Base-by-base conservation (phyloP, 2,888 invertebrate genomes). In the Gisinianus flammeolus region DNA sequence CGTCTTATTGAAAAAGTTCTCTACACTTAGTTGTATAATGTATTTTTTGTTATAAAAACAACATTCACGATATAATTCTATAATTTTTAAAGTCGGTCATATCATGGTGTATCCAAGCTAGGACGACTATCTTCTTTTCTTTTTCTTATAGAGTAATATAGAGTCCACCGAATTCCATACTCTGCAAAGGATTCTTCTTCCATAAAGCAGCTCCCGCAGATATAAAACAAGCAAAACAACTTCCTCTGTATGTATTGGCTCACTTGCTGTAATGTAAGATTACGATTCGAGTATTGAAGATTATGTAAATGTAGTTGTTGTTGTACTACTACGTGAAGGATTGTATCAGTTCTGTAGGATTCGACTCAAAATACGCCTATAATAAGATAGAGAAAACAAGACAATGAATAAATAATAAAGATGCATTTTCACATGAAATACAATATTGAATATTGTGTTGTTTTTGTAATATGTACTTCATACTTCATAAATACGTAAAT, bases 231-330 rank as follows among this genome's bases (percentile, higher is more conserved):
- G 81, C 85, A 79, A 83, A 77, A 78, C 79, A 76, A 1, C 5
- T 86, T 5, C 82, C 76, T 76, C 76, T 83, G 28, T 82, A 85
- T 35, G 81, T 82, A 74, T 81, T 81, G 86, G 30, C 90, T 89
- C 24, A 93, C 88, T 79, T 89, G 90, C 86, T 93, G 92, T 69
- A 96, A 87, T 0, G 94, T 91, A 91, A 90, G 0, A 96, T 96
- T 0, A 96, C 89, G 83, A 96, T 91, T 86, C 98, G n/a, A 98
- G 74, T 96, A 96, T 0, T 98, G 98, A 0, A 98, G 94, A 87
- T 97, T 92, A 31, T 94, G 91, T 80, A 98, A 88, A 87, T 97
- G 97, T 0, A 91, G 90, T 86, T 96, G 95, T 10, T 93, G 88
- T 86, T 92, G 91, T n/a, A n/a, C n/a, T 0, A 96, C 94, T 0